These are phyloP conservation scores for Lithobates sylvaticus DNA, from an alignment of 2,797 vertebrate genomes.

Conservation along the genomic window DNA sequence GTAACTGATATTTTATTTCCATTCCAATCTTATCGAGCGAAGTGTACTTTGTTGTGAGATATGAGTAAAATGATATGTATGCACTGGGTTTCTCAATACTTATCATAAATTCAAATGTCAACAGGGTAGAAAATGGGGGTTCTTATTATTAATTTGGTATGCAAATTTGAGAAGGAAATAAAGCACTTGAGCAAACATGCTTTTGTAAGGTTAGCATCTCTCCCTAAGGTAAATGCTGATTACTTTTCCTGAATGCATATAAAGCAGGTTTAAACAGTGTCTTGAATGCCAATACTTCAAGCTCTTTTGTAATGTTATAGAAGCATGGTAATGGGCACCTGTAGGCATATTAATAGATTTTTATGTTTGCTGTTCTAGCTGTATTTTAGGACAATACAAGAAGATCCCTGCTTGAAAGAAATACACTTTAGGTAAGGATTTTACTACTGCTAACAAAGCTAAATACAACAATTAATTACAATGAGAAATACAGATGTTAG, in stretches of 20 bases:
- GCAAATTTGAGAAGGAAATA: conserved; percentile 56
- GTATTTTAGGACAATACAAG: background rate
- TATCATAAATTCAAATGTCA: conserved; percentile 58
- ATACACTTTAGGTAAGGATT: too few relatives aligned
- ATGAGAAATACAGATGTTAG: too few relatives aligned
- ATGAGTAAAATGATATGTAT: conserved; percentile 38
- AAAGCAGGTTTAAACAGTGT: conserved; percentile 42
- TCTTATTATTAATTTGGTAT: conserved; percentile 56
- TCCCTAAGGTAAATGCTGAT: conserved; percentile 62
- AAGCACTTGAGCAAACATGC: conserved; percentile 61
- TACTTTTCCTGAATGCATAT: conserved; percentile 58
- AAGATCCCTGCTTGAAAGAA: too few relatives aligned
- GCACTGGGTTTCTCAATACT: conserved; percentile 39
- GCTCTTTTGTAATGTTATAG: conserved; percentile 38
- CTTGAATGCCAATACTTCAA: conserved; percentile 34
- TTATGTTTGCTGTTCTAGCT: conserved; percentile 7
- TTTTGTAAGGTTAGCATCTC: conserved; percentile 58
- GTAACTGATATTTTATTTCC: conserved; percentile 15
- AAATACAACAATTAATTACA: too few relatives aligned
- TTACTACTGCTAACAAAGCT: too few relatives aligned
- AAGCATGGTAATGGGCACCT: conserved; percentile 42
- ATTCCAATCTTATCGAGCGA: conserved; percentile 9
- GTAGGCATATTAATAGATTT: conserved; percentile 52
- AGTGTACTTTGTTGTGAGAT: background rate
- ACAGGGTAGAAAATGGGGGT: conserved; percentile 31